Conservation (phyloP, 2,797 vertebrate genomes). For the Anolis apletophallus region DNA sequence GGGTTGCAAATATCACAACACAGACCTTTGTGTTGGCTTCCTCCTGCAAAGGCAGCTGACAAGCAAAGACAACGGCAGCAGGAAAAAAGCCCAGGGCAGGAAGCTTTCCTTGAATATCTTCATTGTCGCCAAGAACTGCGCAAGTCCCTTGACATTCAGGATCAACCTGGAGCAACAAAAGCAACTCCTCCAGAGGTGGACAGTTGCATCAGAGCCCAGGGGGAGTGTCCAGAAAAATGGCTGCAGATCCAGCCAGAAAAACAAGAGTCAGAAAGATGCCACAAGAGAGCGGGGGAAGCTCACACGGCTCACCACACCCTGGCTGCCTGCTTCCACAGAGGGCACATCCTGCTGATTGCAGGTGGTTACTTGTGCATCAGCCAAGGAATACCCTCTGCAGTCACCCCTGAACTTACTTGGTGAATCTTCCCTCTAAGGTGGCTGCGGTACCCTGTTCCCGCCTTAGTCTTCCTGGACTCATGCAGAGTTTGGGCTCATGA, state of each 20-base stretch:
- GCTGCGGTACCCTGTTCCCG: neutral
- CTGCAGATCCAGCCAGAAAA: neutral
- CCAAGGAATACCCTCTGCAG: too few species aligned
- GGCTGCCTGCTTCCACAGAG: neutral
- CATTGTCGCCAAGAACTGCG: neutral
- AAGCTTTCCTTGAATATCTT: neutral
- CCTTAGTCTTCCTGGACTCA: neutral
- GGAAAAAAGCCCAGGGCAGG: neutral
- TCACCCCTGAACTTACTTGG: neutral
- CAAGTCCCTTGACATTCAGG: neutral
- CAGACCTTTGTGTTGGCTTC: neutral
- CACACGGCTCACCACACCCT: constrained; percentile 7
- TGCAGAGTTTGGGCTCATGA: neutral
- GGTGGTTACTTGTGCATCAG: neutral
- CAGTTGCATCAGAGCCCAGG: neutral
- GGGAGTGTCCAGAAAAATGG: neutral
- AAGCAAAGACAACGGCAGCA: neutral
- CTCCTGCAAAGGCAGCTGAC: neutral
- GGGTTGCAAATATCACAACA: neutral
- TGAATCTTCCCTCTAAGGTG: neutral
- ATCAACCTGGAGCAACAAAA: neutral
- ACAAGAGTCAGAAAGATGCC: constrained; percentile 12
- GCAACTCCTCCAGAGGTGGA: neutral
- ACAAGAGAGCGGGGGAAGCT: neutral
- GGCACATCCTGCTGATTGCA: neutral